These are phyloP conservation scores for Dascyllus trimaculatus DNA, from an alignment of 2,113 vertebrate species.

Conservation along the genomic window DNA sequence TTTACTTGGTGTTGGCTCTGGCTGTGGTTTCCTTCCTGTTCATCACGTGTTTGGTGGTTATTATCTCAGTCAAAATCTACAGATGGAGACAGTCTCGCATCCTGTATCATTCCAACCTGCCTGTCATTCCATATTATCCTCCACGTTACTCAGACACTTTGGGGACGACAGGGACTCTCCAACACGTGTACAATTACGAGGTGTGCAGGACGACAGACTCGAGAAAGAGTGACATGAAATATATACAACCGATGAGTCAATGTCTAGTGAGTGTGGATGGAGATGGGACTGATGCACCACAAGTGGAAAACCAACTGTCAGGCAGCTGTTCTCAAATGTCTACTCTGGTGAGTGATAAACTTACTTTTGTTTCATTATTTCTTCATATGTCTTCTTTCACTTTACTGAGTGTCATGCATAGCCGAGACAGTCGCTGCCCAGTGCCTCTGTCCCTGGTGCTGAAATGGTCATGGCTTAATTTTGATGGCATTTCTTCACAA, in stretches of 20 bases:
- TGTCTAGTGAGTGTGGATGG: constrained; percentile 63
- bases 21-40: too few species aligned
- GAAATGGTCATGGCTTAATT: neutral
- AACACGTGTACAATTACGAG: constrained; percentile 20
- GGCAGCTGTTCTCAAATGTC: constrained; percentile 43
- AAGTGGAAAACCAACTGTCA: constrained; percentile 2
- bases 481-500: neutral
- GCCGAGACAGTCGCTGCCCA: fast-evolving
- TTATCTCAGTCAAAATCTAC: too few species aligned
- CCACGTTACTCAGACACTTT: too few species aligned
- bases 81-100: too few species aligned
- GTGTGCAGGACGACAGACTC: constrained; percentile 60
- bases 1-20: too few species aligned
- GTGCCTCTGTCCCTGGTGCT: constrained; percentile 35
- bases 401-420: too few species aligned
- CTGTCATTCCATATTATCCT: too few species aligned
- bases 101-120: too few species aligned
- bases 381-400: too few species aligned
- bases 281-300: constrained; percentile 14
- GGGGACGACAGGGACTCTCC: too few species aligned
- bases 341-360: constrained; percentile 55
- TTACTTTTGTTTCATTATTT: fast-evolving
- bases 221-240: constrained; percentile 56
- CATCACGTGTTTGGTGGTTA: too few species aligned
- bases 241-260: constrained; percentile 41